These are phyloP conservation scores for Scelioninae gen. 2 DNA, from an alignment of 2,888 invertebrate genomes.

Conservation along the genomic window DNA sequence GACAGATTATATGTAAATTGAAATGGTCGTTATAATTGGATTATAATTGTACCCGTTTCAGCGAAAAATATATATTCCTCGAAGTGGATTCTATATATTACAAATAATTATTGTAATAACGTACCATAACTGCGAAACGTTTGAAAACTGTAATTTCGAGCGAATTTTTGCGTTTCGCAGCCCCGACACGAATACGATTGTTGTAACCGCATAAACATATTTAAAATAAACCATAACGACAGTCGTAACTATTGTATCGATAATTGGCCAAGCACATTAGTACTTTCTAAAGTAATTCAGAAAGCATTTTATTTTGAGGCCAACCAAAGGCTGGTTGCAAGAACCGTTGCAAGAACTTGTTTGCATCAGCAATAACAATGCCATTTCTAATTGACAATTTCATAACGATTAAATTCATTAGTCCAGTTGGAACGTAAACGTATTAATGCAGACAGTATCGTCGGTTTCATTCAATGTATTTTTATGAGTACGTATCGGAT, in stretches of 20 bases:
- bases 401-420: constrained; percentile 32
- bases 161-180: constrained; percentile 3
- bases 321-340: constrained; percentile 14
- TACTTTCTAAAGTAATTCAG: constrained; percentile 53
- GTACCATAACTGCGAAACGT: constrained; percentile 17
- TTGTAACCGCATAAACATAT: constrained; percentile 30
- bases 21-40: no score
- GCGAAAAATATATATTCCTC: constrained; percentile 16
- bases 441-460: constrained; percentile 3
- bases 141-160: constrained; percentile 25
- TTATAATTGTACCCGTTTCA: constrained; percentile 9
- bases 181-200: constrained; percentile 33
- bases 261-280: constrained; percentile 49
- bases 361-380: constrained; percentile 21
- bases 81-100: constrained; percentile 21
- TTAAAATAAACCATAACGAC: constrained; percentile 35
- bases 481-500: no score
- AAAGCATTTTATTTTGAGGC: constrained; percentile 37
- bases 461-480: not conserved
- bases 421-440: constrained; percentile 6
- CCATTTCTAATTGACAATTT: constrained; percentile 45
- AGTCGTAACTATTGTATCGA: constrained; percentile 24
- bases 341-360: constrained; percentile 39
- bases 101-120: constrained; percentile 35
- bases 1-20: no score